Evolutionary conservation across 2,797 vertebrate species (phyloP).

Genomic region (Rhabdophis nuchalis): DNA sequence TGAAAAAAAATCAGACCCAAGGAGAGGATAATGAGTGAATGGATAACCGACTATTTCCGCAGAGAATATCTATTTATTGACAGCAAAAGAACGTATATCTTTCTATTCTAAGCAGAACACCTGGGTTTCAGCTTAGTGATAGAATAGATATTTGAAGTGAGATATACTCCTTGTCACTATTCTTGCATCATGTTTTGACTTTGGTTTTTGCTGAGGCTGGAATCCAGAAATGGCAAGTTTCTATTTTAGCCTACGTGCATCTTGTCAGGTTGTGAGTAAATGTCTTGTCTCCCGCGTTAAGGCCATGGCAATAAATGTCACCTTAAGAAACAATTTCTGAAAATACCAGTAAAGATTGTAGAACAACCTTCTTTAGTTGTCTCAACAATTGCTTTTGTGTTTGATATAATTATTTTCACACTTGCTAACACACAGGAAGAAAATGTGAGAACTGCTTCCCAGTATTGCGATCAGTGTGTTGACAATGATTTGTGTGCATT

Average conservation of each 20-base stretch:
- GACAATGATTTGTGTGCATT: not conserved
- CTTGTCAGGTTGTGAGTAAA: not conserved
- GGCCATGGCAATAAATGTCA: not conserved
- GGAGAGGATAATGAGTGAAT: not conserved
- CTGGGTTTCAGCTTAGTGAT: not conserved
- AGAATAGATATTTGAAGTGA: not conserved
- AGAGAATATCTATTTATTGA: not conserved
- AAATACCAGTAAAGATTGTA: not conserved
- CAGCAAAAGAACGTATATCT: not conserved
- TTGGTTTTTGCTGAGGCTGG: not conserved
- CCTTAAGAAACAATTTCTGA: not conserved
- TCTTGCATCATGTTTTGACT: not conserved
- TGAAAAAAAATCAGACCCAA: not conserved
- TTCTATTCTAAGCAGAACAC: not conserved
- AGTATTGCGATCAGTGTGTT: not conserved
- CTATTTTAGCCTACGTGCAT: not conserved
- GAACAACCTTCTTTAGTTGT: not conserved
- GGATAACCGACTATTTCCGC: not conserved
- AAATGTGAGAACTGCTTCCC: not conserved
- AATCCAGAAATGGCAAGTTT: not conserved
- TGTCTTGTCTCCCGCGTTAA: not conserved
- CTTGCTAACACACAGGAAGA: not conserved
- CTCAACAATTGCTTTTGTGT: not conserved
- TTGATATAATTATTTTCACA: not conserved
- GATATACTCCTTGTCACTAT: not conserved